Conservation (phyloP, 1,140 invertebrate species). For the Camponotus pennsylvanicus region DNA sequence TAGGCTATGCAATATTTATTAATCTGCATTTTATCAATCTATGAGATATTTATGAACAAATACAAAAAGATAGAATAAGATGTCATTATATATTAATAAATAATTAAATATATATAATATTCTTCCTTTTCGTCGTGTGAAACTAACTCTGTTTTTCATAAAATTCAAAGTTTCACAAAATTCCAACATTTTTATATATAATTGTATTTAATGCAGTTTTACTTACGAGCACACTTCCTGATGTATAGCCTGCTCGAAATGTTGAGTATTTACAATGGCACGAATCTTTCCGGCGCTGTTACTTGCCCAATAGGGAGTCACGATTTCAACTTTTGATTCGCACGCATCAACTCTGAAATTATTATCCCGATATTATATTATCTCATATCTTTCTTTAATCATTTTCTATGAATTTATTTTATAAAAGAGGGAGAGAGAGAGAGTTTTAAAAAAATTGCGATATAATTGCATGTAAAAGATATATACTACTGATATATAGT, state of each 20-base stretch:
- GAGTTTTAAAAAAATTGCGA: neutral
- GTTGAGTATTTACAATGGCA: constrained; percentile 97
- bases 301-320: constrained; percentile 97
- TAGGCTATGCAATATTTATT: neutral
- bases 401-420: neutral
- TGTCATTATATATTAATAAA: too few relatives aligned
- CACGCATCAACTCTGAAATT: constrained; percentile 93
- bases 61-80: too few relatives aligned
- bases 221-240: constrained; percentile 97
- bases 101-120: too few relatives aligned
- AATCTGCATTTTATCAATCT: neutral
- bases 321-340: constrained; percentile 96
- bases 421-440: neutral
- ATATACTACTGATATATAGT: neutral
- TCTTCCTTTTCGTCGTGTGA: too few relatives aligned
- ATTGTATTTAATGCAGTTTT: neutral
- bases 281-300: constrained; percentile 96
- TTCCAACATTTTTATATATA: too few relatives aligned
- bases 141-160: too few relatives aligned
- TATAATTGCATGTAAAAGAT: neutral
- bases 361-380: neutral
- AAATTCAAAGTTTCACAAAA: neutral
- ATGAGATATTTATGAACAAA: neutral
- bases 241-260: constrained; percentile 97
- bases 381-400: neutral